Evolutionary conservation across 1,140 invertebrate species (phyloP).

Genomic region (Euwallacea fornicatus): DNA sequence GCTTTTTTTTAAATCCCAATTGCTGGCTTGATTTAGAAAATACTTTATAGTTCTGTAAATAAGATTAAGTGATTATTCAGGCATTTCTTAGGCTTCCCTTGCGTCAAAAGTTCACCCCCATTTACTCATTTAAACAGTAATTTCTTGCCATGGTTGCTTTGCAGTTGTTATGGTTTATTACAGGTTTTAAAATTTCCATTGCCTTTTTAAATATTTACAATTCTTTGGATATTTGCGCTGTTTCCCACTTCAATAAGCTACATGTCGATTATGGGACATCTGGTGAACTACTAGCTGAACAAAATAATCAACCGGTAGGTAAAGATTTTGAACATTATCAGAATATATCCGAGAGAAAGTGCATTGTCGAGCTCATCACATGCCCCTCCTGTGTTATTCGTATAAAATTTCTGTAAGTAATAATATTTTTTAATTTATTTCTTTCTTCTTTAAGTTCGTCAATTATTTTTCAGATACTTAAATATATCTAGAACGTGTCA

Average conservation of each 20-base stretch:
- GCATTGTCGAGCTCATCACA: slow-evolving; percentile 68
- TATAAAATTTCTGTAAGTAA: slow-evolving; percentile 59
- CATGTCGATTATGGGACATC: slow-evolving; percentile 65
- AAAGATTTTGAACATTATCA: no score
- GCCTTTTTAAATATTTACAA: slow-evolving; percentile 22
- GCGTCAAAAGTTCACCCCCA: no score
- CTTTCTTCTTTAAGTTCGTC: not conserved
- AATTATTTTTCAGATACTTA: slow-evolving; percentile 44
- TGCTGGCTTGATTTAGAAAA: no score
- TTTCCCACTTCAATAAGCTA: slow-evolving; percentile 61
- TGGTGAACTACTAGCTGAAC: slow-evolving; percentile 52
- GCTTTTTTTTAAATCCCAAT: no score
- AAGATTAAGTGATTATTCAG: no score
- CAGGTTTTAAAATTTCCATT: not conserved
- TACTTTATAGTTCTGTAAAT: no score
- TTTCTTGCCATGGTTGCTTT: not conserved
- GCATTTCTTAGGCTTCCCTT: no score
- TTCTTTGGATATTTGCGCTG: slow-evolving; percentile 60
- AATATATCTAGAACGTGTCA: slow-evolving; percentile 55
- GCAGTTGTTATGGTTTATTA: slow-evolving; percentile 1
- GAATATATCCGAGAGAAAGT: slow-evolving; percentile 52
- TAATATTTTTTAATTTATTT: slow-evolving; percentile 1
- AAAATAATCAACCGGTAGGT: slow-evolving; percentile 48
- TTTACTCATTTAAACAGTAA: no score
- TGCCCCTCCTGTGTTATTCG: slow-evolving; percentile 71